Conservation (phyloP, 2,113 vertebrate genomes). For the Marmota monax region DNA sequence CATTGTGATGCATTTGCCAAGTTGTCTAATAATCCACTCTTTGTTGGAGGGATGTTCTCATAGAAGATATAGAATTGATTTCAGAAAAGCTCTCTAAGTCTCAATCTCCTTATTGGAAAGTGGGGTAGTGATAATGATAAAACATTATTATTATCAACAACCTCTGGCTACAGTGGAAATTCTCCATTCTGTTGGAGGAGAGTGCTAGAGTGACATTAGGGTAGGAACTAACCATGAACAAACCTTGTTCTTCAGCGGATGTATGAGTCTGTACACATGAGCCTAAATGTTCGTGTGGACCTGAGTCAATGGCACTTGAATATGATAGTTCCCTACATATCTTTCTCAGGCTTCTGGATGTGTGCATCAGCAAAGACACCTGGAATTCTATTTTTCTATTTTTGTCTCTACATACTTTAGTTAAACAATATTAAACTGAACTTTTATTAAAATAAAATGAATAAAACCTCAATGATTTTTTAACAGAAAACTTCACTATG, state of each 20-base stretch:
- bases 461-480: background rate
- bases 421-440: background rate
- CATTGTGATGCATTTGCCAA: fast-evolving
- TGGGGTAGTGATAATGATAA: too few relatives aligned
- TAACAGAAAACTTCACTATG: background rate
- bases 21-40: background rate
- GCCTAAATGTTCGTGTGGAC: background rate
- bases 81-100: background rate
- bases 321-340: background rate
- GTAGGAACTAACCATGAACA: background rate
- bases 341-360: background rate
- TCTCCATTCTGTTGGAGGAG: background rate
- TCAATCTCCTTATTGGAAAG: background rate
- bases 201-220: background rate
- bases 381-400: background rate
- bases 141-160: background rate
- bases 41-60: background rate
- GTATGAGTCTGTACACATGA: fast-evolving
- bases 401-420: background rate
- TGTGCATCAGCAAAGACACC: background rate
- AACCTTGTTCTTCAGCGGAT: background rate
- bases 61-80: background rate
- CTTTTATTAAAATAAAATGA: background rate
- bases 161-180: background rate
- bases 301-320: background rate